Evolutionary conservation across 2,797 vertebrate genomes (phyloP).

Genomic region (Aselliscus stoliczkanus): DNA sequence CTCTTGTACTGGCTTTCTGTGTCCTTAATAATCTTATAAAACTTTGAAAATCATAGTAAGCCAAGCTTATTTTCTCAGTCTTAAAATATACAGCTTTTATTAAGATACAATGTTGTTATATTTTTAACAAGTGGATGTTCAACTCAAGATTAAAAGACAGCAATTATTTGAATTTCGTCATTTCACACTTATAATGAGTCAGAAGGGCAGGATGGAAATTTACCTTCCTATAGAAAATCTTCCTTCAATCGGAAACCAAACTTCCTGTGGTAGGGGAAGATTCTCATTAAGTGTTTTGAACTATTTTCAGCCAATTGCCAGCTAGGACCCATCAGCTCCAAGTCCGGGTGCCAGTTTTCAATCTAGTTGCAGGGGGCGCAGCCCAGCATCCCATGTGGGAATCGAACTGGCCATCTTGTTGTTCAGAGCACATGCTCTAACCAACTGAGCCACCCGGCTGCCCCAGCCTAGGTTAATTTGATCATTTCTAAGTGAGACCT

Average conservation of each 20-base stretch:
- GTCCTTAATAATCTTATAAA: conserved; percentile 52
- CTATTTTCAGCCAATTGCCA: neutral
- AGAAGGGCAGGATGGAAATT: neutral
- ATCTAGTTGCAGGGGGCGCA: too few species aligned
- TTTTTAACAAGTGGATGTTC: conserved; percentile 27
- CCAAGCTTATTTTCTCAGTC: conserved; percentile 41
- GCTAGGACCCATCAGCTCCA: too few species aligned
- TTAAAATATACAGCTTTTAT: conserved; percentile 60
- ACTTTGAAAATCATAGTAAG: conserved; percentile 36
- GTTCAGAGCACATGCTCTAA: too few species aligned
- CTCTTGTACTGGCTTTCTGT: conserved; percentile 61
- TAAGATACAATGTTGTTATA: conserved; percentile 8
- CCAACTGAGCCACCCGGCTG: too few species aligned
- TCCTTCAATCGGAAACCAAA: conserved; percentile 35
- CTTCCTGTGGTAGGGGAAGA: neutral
- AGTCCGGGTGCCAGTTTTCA: too few species aligned
- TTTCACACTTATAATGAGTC: neutral
- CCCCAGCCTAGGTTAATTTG: neutral
- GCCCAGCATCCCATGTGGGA: too few species aligned
- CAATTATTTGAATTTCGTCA: neutral
- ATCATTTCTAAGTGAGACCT: neutral
- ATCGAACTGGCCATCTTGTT: too few species aligned
- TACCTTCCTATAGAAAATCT: neutral
- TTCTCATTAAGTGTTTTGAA: neutral
- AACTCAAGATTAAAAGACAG: neutral